These are phyloP conservation scores for Calidris pygmaea DNA, from an alignment of 2,113 vertebrate genomes.

Conservation along the genomic window DNA sequence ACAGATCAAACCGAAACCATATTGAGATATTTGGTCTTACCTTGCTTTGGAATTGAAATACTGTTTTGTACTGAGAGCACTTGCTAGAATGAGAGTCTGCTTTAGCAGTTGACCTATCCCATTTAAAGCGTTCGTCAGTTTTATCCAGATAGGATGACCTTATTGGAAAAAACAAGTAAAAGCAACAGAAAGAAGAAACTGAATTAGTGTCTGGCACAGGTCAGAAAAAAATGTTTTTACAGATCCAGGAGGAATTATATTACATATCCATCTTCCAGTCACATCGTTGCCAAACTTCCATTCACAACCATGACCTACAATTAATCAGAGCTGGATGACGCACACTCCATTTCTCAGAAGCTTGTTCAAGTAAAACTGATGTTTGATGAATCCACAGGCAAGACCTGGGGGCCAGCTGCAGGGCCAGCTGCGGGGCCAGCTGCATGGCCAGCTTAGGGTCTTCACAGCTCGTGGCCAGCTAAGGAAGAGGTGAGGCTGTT, in stretches of 20 bases:
- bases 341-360: background rate
- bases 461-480: background rate
- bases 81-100: background rate
- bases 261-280: background rate
- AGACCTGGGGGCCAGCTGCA: background rate
- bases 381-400: background rate
- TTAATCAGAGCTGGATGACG: background rate
- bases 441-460: background rate
- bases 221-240: background rate
- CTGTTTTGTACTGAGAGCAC: background rate
- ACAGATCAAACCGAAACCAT: background rate
- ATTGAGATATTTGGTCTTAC: background rate
- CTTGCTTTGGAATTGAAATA: background rate
- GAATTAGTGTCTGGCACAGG: background rate
- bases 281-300: background rate
- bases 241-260: background rate
- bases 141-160: background rate
- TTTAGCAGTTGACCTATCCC: background rate
- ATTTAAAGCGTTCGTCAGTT: background rate
- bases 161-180: slow-evolving; percentile 11
- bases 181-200: background rate
- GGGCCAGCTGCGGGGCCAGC: background rate
- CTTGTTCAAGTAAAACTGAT: rapidly evolving
- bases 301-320: background rate
- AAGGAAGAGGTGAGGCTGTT: background rate